Percentiles rank a stretch among this genome's conserved stretches.
phyloP scores from a whole-genome alignment of 2,888 invertebrate genomes.

The Drosophila rubida region DNA sequence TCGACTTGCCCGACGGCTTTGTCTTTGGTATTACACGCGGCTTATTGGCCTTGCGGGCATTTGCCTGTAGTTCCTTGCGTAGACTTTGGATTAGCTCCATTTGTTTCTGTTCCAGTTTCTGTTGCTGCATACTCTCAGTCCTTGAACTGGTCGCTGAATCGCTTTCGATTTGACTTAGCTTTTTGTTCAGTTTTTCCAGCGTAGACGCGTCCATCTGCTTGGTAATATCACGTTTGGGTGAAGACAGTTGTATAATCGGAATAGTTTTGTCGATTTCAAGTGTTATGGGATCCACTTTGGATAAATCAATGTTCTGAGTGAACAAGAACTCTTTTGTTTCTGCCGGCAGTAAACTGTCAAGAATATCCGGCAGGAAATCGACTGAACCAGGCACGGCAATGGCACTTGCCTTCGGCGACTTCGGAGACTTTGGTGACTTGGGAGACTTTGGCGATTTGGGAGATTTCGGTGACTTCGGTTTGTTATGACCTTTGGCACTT shows the following conservation, averaged over 20 bases:
- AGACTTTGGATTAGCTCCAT: conserved; percentile 86
- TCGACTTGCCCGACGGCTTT: conserved; percentile 87
- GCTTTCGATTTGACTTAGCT: conserved; percentile 91
- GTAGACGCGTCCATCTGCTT: conserved; percentile 89
- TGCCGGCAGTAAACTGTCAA: conserved; percentile 84
- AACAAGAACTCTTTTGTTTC: conserved; percentile 88
- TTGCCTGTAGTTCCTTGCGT: conserved; percentile 87
- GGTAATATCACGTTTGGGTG: conserved; percentile 90
- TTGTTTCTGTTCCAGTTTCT: conserved; percentile 86
- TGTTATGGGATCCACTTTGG: conserved; percentile 90
- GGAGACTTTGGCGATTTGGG: conserved; percentile 88
- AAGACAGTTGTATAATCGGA: conserved; percentile 87
- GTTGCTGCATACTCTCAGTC: conserved; percentile 89
- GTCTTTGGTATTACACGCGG: conserved; percentile 87
- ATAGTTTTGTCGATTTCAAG: conserved; percentile 89
- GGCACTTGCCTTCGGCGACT: conserved; percentile 80
- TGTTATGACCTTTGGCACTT: conserved; percentile 85
- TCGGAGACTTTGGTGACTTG: conserved; percentile 87
- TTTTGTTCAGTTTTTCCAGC: conserved; percentile 89
- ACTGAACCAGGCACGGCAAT: conserved; percentile 58
- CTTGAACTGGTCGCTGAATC: conserved; percentile 91
- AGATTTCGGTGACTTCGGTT: conserved; percentile 88
- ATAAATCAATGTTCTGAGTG: conserved; percentile 91
- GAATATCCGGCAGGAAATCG: conserved; percentile 86
- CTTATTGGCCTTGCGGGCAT: conserved; percentile 87